A percentile compares a stretch with the other conserved stretches of the same genome.
Evolutionary conservation across 2,888 invertebrate species (phyloP).

Genomic region (Auanema sp.): DNA sequence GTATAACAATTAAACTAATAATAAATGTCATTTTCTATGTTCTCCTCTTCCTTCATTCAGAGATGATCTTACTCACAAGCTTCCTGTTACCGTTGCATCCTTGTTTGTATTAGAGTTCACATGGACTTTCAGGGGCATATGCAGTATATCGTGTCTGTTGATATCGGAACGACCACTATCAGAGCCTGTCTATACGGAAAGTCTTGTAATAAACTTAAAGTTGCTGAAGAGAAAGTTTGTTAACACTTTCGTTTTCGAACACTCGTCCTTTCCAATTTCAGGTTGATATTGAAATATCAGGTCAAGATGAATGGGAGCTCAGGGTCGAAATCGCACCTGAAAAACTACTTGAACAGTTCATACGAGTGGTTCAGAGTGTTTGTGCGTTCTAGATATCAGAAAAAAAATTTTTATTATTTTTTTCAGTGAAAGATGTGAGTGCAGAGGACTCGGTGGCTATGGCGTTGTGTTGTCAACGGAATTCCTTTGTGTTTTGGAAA

Average conservation of each 20-base stretch:
- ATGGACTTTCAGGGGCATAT: background rate
- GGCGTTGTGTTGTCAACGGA: constrained; percentile 81
- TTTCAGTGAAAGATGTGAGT: constrained; percentile 23
- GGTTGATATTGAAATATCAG: constrained; percentile 28
- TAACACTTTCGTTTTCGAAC: background rate
- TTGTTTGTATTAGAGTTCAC: background rate
- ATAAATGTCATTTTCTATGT: no score
- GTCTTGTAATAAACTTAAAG: constrained; percentile 25
- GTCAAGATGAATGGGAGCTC: constrained; percentile 26
- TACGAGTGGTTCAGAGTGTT: constrained; percentile 37
- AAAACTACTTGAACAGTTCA: constrained; percentile 43
- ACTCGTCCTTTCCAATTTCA: constrained; percentile 7
- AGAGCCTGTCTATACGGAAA: constrained; percentile 51
- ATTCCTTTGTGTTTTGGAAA: constrained; percentile 84
- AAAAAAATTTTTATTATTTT: background rate
- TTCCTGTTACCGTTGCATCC: background rate
- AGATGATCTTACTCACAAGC: background rate
- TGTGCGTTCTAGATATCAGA: constrained; percentile 30
- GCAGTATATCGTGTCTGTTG: constrained; percentile 41
- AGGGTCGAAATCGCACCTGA: constrained; percentile 58
- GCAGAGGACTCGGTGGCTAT: constrained; percentile 64
- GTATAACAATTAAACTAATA: background rate
- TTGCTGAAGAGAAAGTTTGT: constrained; percentile 29
- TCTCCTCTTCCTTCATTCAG: background rate
- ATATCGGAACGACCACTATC: constrained; percentile 58